phyloP scores from a whole-genome alignment of 1,140 invertebrate species.

The Melanaphis sacchari region DNA sequence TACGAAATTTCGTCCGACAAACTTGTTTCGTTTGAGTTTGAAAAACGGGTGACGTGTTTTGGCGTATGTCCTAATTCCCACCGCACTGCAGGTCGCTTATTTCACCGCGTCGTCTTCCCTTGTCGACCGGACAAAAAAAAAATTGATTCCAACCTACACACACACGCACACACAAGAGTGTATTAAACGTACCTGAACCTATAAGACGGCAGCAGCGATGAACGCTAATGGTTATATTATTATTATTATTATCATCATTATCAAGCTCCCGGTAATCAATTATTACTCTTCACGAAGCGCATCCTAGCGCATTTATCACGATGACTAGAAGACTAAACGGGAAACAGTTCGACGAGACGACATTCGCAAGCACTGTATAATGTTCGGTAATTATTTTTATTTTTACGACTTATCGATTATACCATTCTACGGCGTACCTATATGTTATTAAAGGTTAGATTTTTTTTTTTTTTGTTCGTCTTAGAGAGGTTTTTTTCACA shows the following conservation, averaged over 20 bases:
- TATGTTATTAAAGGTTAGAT: no score
- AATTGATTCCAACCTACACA: not conserved
- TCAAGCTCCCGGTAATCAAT: not conserved
- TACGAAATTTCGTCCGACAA: not conserved
- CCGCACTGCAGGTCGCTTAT: not conserved
- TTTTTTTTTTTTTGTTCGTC: not conserved
- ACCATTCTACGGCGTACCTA: not conserved
- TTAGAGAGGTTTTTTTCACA: not conserved
- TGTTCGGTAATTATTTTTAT: not conserved
- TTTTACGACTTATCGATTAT: not conserved
- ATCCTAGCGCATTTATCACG: not conserved
- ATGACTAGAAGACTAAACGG: not conserved
- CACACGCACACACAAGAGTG: not conserved
- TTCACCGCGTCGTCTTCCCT: not conserved
- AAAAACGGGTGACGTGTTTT: conserved; percentile 8
- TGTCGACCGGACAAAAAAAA: not conserved
- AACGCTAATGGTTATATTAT: not conserved
- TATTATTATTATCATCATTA: not conserved
- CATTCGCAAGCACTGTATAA: not conserved
- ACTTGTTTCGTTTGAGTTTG: not conserved
- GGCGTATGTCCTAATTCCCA: conserved; percentile 20
- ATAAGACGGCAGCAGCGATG: not conserved
- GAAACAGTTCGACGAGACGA: not conserved
- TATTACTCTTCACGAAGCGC: not conserved
- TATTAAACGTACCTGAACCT: not conserved